These are phyloP conservation scores for Temnothorax rugatulus DNA, from an alignment of 2,888 invertebrate species.

Conservation along the genomic window DNA sequence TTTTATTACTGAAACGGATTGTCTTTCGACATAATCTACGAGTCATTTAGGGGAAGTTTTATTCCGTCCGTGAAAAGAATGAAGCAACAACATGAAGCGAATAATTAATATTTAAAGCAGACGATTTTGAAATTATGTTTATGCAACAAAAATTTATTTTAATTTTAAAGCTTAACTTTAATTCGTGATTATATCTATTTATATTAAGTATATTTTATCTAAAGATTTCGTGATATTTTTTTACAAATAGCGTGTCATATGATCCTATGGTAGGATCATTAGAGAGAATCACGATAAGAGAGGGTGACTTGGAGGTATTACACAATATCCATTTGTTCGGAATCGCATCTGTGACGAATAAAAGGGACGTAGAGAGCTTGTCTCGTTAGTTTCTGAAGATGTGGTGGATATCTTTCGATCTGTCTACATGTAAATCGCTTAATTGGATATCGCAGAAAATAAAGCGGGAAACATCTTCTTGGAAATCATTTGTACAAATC, in stretches of 20 bases:
- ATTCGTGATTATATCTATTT: neutral
- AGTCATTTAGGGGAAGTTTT: neutral
- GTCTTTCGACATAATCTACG: neutral
- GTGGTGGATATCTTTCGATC: constrained; percentile 15
- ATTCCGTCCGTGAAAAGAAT: neutral
- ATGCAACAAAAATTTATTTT: neutral
- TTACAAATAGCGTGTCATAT: neutral
- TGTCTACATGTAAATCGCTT: constrained; percentile 14
- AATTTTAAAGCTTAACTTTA: neutral
- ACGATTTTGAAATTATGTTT: neutral
- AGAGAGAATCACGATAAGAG: neutral
- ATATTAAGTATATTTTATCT: neutral
- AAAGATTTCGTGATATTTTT: neutral
- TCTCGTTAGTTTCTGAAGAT: constrained; percentile 7
- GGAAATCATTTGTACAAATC: neutral
- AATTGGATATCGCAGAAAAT: constrained; percentile 34
- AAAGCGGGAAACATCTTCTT: neutral
- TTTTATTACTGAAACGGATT: neutral
- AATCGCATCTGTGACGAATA: neutral
- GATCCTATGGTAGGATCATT: neutral
- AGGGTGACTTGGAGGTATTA: constrained; percentile 16
- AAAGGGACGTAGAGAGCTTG: neutral
- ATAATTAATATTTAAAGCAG: neutral
- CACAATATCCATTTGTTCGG: constrained; percentile 3
- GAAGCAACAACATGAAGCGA: neutral